Percentiles rank a stretch among this genome's conserved stretches.
Conservation (phyloP, 2,888 invertebrate genomes). For the Drosophila multiciliata region DNA sequence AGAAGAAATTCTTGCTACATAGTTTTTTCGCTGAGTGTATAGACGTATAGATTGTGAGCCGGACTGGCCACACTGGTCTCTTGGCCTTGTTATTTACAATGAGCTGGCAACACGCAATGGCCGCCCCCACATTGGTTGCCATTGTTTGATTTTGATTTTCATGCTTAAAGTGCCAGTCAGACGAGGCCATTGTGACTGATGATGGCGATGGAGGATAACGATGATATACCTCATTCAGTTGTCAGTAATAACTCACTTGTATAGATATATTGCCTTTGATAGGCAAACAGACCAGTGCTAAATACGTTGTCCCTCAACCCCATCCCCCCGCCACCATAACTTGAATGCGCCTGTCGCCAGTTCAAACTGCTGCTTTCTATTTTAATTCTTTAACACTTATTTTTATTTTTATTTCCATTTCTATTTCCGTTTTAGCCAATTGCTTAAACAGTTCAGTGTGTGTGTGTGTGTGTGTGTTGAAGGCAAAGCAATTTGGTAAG, state of each 20-base stretch:
- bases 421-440: neutral
- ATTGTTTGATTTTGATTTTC: constrained; percentile 73
- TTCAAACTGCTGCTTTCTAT: constrained; percentile 9
- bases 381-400: constrained; percentile 9
- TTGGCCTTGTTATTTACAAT: constrained; percentile 49
- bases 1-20: neutral
- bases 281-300: constrained; percentile 41
- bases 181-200: constrained; percentile 34
- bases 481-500: constrained; percentile 57
- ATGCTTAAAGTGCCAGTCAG: constrained; percentile 46
- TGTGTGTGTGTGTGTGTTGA: constrained; percentile 4
- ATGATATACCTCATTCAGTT: constrained; percentile 67
- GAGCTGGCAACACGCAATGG: constrained; percentile 69
- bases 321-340: too few species aligned
- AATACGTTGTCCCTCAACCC: constrained; percentile 19
- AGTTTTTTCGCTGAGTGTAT: neutral
- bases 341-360: constrained; percentile 16
- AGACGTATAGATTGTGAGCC: constrained; percentile 1
- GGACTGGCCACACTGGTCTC: constrained; percentile 1
- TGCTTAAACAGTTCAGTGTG: neutral
- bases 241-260: constrained; percentile 75
- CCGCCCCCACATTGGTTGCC: constrained; percentile 41
- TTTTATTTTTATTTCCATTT: constrained; percentile 2
- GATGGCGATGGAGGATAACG: constrained; percentile 35
- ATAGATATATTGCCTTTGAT: constrained; percentile 66